Percentiles rank a stretch among this genome's conserved stretches.
Evolutionary conservation across 2,888 invertebrate genomes (phyloP).

Genomic region (Idaea biselata): DNA sequence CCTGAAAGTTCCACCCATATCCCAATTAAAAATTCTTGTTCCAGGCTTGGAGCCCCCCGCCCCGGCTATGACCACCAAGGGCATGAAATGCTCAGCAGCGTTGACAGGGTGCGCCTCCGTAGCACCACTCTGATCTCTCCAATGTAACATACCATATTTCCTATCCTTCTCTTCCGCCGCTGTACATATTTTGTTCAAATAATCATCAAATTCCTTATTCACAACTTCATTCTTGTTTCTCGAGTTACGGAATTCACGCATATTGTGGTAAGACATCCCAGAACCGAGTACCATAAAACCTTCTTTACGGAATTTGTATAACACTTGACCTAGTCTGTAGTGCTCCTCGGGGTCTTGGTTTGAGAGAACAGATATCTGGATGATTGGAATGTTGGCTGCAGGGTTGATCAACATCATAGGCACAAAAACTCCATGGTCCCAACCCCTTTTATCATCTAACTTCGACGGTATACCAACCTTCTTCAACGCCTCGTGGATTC

Average conservation of each 20-base stretch:
- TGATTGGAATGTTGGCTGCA: constrained; percentile 64
- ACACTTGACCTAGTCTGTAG: constrained; percentile 58
- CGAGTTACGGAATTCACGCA: constrained; percentile 59
- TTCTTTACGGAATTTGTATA: constrained; percentile 63
- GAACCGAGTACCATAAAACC: constrained; percentile 68
- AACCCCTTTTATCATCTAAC: constrained; percentile 64
- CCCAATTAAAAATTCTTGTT: constrained; percentile 69
- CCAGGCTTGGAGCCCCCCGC: constrained; percentile 61
- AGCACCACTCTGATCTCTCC: constrained; percentile 62
- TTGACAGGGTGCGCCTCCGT: constrained; percentile 61
- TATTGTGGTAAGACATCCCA: constrained; percentile 74
- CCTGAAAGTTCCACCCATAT: constrained; percentile 60
- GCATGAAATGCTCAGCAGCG: constrained; percentile 74
- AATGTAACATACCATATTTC: constrained; percentile 46
- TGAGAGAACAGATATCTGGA: constrained; percentile 63
- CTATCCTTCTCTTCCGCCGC: constrained; percentile 49
- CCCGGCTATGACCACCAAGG: constrained; percentile 64
- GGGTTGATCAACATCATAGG: constrained; percentile 75
- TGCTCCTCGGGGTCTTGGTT: constrained; percentile 64
- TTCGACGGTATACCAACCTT: constrained; percentile 59
- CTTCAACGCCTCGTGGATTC: constrained; percentile 53
- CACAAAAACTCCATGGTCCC: constrained; percentile 76
- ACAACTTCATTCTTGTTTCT: constrained; percentile 45
- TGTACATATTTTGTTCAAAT: constrained; percentile 58
- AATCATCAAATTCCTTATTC: constrained; percentile 68